phyloP scores from a whole-genome alignment of 2,113 vertebrate species.

The Emydocephalus ijimae region DNA sequence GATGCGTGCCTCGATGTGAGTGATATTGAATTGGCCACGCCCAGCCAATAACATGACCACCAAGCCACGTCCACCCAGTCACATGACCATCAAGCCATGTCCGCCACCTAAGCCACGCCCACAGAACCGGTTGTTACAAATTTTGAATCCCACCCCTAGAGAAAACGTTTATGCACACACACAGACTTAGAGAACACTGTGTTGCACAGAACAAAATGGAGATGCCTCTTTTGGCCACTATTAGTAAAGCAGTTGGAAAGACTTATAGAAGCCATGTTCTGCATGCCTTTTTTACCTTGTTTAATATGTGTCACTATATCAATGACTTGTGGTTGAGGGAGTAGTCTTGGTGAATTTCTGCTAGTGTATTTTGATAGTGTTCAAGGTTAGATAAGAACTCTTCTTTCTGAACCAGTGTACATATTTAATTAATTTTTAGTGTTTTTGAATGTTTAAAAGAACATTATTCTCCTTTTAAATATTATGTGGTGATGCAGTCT shows the following conservation, averaged over 20 bases:
- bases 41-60: too few relatives aligned
- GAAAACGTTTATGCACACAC: neutral
- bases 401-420: slow-evolving; percentile 22
- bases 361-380: slow-evolving; percentile 36
- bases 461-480: neutral
- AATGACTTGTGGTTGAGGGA: slow-evolving; percentile 21
- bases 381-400: slow-evolving; percentile 44
- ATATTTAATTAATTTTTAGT: slow-evolving; percentile 41
- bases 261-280: neutral
- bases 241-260: neutral
- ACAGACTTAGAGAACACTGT: neutral
- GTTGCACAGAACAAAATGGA: neutral
- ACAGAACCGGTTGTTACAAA: too few relatives aligned
- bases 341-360: slow-evolving; percentile 40
- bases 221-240: neutral
- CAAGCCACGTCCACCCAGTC: too few relatives aligned
- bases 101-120: too few relatives aligned
- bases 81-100: too few relatives aligned
- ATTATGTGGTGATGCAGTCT: slow-evolving; percentile 4
- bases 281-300: neutral
- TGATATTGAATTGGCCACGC: too few relatives aligned
- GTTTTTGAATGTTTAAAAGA: neutral
- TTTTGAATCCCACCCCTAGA: too few relatives aligned
- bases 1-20: too few relatives aligned
- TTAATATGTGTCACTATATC: slow-evolving; percentile 30